Percentiles rank a stretch among this genome's conserved stretches.
These are phyloP conservation scores for Gambusia holbrooki DNA, from an alignment of 2,113 vertebrate genomes.

Conservation along the genomic window DNA sequence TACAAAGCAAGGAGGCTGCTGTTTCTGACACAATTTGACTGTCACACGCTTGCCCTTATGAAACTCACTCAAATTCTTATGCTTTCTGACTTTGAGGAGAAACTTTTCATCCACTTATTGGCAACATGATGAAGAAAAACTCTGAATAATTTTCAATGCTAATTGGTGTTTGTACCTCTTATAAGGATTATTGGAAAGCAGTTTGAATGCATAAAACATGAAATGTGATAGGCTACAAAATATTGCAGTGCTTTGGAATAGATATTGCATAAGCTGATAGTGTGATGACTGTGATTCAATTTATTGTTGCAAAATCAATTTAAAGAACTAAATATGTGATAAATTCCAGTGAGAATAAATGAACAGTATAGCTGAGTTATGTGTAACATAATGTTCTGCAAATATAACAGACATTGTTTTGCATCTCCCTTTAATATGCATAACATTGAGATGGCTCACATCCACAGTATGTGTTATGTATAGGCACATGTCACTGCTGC, in stretches of 20 bases:
- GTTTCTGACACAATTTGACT: not conserved
- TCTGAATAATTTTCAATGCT: not conserved
- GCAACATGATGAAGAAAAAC: not conserved
- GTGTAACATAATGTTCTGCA: not conserved
- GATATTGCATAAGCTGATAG: not conserved
- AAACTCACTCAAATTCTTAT: no score
- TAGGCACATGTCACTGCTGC: constrained; percentile 46
- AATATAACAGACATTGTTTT: not conserved
- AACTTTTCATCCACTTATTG: not conserved
- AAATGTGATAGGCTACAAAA: not conserved
- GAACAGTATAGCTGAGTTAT: not conserved
- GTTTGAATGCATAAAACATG: not conserved
- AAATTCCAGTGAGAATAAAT: no score
- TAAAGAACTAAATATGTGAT: not conserved
- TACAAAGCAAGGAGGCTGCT: not conserved
- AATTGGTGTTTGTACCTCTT: not conserved
- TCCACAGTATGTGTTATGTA: constrained; percentile 6
- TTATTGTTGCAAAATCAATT: not conserved
- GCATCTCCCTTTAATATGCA: not conserved
- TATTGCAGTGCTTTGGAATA: not conserved
- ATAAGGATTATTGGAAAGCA: not conserved
- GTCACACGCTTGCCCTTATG: no score
- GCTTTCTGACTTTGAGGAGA: not conserved
- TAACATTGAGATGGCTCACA: not conserved
- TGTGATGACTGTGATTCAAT: not conserved